Evolutionary conservation across 1,140 invertebrate species (phyloP), one percentile per base, ranked within the genome.

Genomic region (Cotesia vestalis): DNA sequence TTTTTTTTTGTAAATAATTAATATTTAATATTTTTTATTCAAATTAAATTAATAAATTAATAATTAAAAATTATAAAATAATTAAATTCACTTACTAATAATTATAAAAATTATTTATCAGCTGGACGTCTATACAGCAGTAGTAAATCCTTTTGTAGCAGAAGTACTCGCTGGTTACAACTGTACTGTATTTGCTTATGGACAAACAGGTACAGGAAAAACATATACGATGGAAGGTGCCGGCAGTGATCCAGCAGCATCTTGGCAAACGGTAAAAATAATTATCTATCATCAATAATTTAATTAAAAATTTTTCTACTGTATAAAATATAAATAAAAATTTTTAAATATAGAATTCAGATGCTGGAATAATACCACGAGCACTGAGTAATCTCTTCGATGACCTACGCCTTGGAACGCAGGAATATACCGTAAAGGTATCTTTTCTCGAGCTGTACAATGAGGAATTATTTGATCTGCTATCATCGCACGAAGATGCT

Each of bases 141-240:
- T 99, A 66, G 96, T 98, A 9, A 91, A 89, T 64, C 96, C 96
- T 0, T 88, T 98, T 14, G 93, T 99, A 72, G 91, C 95, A 67
- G 95, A 99, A 88, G 97, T 99, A 11, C 86, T 99, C 11, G 88
- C 89, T 62, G 98, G 98, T 6, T 99, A 98, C 84, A 99, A 99
- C 86, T 99, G 97, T 85, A 99, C 97, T 0, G 95, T 99, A 17
- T 99, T 99, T 90, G 97, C 96, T 1, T 99, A 99, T 90, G 98
- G 98, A 1, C 98, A 99, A 88, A 98, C 96, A 11, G 97, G 97
- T 55, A 97, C 96, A 0, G 97, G 98, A 14, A 99, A 99, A 88
- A 99, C 98, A 0, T 98, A 95, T 81, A 99, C 98, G 0, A 99
- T 99, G 98, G 96, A 97, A 81, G 98, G 97, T 61, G 91, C 93